These are phyloP conservation scores for Cromileptes altivelis DNA, from an alignment of 2,113 vertebrate genomes.

Conservation along the genomic window DNA sequence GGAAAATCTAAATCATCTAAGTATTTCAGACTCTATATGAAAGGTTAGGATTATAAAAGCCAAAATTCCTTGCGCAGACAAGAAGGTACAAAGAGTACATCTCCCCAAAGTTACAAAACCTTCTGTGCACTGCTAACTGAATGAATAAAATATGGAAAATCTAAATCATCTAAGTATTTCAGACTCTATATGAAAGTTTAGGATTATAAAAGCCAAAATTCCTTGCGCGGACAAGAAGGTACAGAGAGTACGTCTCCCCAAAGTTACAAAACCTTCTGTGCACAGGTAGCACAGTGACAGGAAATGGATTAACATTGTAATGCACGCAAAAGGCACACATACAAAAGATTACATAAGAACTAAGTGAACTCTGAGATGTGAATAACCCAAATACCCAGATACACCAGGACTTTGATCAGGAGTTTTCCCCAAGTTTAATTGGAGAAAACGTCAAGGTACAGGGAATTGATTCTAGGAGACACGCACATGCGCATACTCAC, in stretches of 20 bases:
- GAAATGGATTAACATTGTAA: conserved; percentile 18
- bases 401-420: conserved; percentile 33
- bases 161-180: background rate
- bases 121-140: too few relatives aligned
- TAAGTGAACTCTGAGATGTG: conserved; percentile 24
- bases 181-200: background rate
- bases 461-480: conserved; percentile 6
- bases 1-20: background rate
- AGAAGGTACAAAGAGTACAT: background rate
- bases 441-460: conserved; percentile 21
- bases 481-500: background rate
- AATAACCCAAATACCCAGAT: conserved; percentile 29
- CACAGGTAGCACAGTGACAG: background rate
- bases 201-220: background rate
- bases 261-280: background rate
- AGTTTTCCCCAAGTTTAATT: conserved; percentile 48
- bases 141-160: background rate
- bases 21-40: background rate
- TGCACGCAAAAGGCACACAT: conserved; percentile 1
- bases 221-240: background rate
- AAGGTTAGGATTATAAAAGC: background rate
- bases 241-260: background rate
- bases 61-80: background rate
- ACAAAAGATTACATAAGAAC: conserved; percentile 25
- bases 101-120: background rate